Base-by-base conservation (phyloP, 2,113 vertebrate species). In the Condylura cristata region DNA sequence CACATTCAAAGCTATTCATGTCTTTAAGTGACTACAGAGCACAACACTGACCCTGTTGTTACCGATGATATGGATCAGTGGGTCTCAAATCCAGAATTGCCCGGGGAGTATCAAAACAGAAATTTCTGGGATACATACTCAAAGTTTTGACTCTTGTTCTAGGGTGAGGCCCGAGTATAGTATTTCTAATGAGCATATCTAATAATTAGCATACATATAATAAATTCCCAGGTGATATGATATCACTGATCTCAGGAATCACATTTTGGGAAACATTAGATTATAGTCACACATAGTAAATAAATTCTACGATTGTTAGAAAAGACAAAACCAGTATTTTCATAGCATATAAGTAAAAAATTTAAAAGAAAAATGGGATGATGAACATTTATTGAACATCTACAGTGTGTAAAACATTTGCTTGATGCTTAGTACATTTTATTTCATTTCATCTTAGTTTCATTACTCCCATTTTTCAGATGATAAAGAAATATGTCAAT, bases 371-470 rank as follows among this genome's bases (percentile, higher is more conserved):
- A 1, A 11, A 74, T 22, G 34, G 30, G 44, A 74, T 32, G 44
- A 74, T 32, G 32, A 46, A 30, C 37, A 71, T 28, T 83, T 65
- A 48, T 34, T 83, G 44, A 76, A 18, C 26, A 84, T 60, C 9
- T 84, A 56, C 5, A 58, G 3, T 65, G 20, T 91, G 14, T 65
- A 41, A 71, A 71, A 9, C 9, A 65, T n/a, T 71, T 88, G n/a
- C 26, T 72, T 30, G 17, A 51, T 74, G 10, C 4, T 74, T 34
- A 79, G n/a, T 14, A 89, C 22, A 78, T 63, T 78, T 88, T 37
- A 72, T 93, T 94, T 72, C 74, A 91, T 60, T 89, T 74, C 26
- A 79, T 58, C 78, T 89, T 88, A 12, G 46, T 22, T 48, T 76
- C 18, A 93, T 87, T 87, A 63, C 71, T 1, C 9, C 26, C 9